Conservation (phyloP, 2,888 invertebrate genomes). For the Meganola albula region DNA sequence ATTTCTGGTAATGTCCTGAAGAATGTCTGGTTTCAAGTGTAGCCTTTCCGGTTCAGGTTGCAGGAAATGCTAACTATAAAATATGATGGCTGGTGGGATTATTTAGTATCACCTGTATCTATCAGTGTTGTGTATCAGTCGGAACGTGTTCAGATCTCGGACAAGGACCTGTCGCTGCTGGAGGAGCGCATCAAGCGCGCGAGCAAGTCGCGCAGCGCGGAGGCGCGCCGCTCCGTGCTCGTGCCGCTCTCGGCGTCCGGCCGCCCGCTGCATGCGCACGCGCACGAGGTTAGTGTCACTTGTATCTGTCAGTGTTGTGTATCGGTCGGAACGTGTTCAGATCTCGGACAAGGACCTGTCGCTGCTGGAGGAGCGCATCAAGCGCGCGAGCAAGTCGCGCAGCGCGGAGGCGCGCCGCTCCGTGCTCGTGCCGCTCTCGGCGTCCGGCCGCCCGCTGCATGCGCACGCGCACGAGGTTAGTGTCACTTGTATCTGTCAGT, state of each 20-base stretch:
- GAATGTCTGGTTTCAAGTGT: too few relatives aligned
- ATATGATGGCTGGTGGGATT: too few relatives aligned
- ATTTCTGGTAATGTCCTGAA: too few relatives aligned
- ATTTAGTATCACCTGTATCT: too few relatives aligned
- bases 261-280: conserved; percentile 48
- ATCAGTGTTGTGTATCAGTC: too few relatives aligned
- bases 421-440: conserved; percentile 64
- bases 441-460: conserved; percentile 55
- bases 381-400: conserved; percentile 86
- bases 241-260: conserved; percentile 64
- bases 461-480: conserved; percentile 46
- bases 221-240: conserved; percentile 62
- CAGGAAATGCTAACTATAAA: too few relatives aligned
- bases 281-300: conserved; percentile 45
- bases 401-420: conserved; percentile 71
- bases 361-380: conserved; percentile 96
- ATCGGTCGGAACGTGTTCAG: too few relatives aligned
- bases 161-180: conserved; percentile 95
- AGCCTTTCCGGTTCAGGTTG: too few relatives aligned
- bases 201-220: conserved; percentile 80
- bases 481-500: too few relatives aligned
- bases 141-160: conserved; percentile 93
- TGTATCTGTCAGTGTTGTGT: too few relatives aligned
- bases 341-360: conserved; percentile 96
- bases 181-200: conserved; percentile 98